A percentile compares a stretch with the other conserved stretches of the same genome.
These are phyloP conservation scores for Hirundichthys speculiger DNA, from an alignment of 2,113 vertebrate genomes.

Conservation along the genomic window DNA sequence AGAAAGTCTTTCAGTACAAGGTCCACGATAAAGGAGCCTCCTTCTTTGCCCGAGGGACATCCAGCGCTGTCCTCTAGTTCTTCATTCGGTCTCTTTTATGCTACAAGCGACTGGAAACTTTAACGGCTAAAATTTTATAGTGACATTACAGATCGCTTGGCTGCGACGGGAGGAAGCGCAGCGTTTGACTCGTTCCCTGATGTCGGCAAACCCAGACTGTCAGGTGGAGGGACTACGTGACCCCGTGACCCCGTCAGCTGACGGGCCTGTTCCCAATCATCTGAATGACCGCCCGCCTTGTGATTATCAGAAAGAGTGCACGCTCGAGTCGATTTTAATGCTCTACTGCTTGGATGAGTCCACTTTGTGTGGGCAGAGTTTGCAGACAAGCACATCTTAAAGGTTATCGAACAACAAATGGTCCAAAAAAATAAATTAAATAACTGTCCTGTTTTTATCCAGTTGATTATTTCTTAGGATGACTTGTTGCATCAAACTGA, in stretches of 20 bases:
- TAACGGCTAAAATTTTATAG: not conserved
- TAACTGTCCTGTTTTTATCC: too few species aligned
- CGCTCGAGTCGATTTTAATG: not conserved
- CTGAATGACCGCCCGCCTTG: not conserved
- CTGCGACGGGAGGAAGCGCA: not conserved
- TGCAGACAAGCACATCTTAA: not conserved
- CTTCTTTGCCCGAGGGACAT: slow-evolving; percentile 91
- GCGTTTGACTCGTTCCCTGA: not conserved
- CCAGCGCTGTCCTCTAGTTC: slow-evolving; percentile 87
- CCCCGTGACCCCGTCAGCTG: not conserved
- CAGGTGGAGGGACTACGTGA: not conserved
- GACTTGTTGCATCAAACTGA: not conserved
- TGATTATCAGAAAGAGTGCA: not conserved
- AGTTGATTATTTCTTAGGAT: not conserved
- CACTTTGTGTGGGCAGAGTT: not conserved
- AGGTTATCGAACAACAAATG: too few species aligned
- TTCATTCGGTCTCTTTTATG: not conserved
- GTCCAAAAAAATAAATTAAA: too few species aligned
- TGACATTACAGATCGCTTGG: not conserved
- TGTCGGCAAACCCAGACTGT: not conserved
- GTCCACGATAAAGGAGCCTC: slow-evolving; percentile 90
- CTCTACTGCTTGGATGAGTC: not conserved
- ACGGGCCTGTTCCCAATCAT: not conserved
- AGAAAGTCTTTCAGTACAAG: slow-evolving; percentile 90
- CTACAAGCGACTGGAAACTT: not conserved